Evolutionary conservation across 1,140 invertebrate species (phyloP).

Genomic region (Ceratina calcarata): DNA sequence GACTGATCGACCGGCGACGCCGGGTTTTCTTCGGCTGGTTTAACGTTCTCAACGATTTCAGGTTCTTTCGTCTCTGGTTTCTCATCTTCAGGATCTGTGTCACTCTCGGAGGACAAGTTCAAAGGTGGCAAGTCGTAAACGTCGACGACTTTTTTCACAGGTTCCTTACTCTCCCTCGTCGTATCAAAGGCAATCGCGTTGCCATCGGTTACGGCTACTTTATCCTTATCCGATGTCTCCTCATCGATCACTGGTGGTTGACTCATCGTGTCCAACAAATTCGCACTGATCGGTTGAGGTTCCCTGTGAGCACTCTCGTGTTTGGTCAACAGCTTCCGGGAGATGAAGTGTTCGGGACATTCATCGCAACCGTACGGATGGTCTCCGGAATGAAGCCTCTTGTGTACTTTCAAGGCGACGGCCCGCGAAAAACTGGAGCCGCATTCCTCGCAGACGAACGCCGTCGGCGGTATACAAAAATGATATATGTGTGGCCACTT

Average conservation of each 20-base stretch:
- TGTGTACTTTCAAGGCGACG: constrained; percentile 90
- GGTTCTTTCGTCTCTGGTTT: constrained; percentile 44
- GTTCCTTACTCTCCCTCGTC: constrained; percentile 61
- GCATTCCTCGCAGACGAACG: constrained; percentile 91
- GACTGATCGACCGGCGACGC: background rate
- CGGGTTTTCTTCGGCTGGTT: constrained; percentile 23
- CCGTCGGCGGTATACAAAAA: constrained; percentile 89
- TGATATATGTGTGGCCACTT: constrained; percentile 95
- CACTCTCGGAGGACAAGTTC: constrained; percentile 90
- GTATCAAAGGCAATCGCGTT: background rate
- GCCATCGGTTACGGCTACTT: background rate
- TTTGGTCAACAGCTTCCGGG: constrained; percentile 87
- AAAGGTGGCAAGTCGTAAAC: constrained; percentile 88
- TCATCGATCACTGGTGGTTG: background rate
- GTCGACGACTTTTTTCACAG: constrained; percentile 80
- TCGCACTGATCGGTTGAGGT: constrained; percentile 54
- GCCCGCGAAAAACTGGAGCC: constrained; percentile 86
- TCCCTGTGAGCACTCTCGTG: constrained; percentile 83
- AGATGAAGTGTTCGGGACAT: constrained; percentile 90
- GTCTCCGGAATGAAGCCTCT: constrained; percentile 87
- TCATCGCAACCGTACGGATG: constrained; percentile 86
- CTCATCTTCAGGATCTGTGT: constrained; percentile 84
- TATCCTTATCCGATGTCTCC: constrained; percentile 20
- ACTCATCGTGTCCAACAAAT: background rate
- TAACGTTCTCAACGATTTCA: constrained; percentile 27